Evolutionary conservation across 1,140 invertebrate genomes (phyloP).

Genomic region (Neocloeon triangulifer): DNA sequence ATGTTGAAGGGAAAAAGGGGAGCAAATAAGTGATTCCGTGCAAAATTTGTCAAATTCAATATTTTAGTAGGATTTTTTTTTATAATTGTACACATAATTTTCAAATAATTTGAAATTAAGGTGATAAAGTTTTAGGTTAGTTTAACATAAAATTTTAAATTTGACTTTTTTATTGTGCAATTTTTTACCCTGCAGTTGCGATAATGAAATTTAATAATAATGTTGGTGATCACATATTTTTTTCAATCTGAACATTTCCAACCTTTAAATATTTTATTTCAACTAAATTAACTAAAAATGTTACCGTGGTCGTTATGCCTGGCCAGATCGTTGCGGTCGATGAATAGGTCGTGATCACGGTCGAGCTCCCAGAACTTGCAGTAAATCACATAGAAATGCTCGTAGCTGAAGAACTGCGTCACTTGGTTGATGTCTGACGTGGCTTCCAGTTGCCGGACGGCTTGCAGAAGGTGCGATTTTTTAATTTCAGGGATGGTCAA

Average conservation of each 20-base stretch:
- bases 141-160: too few species aligned
- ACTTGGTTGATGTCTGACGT: slow-evolving; percentile 96
- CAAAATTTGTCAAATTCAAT: too few species aligned
- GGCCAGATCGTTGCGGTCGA: slow-evolving; percentile 81
- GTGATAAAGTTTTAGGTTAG: too few species aligned
- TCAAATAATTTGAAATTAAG: too few species aligned
- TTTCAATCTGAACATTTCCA: too few species aligned
- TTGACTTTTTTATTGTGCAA: too few species aligned
- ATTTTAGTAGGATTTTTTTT: too few species aligned
- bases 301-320: slow-evolving; percentile 90
- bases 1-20: not conserved
- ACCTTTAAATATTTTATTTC: not conserved
- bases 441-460: slow-evolving; percentile 56
- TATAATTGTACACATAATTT: too few species aligned
- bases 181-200: too few species aligned
- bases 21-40: too few species aligned
- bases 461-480: slow-evolving; percentile 65
- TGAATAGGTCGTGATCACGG: slow-evolving; percentile 91
- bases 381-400: slow-evolving; percentile 99
- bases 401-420: slow-evolving; percentile 95
- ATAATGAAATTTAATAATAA: too few species aligned
- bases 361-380: slow-evolving; percentile 99
- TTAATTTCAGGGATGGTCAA: slow-evolving; percentile 77
- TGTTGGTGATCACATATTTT: too few species aligned
- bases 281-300: slow-evolving; percentile 2